Evolutionary conservation across 2,888 invertebrate species (phyloP).

Genomic region (Galerucella pusilla): DNA sequence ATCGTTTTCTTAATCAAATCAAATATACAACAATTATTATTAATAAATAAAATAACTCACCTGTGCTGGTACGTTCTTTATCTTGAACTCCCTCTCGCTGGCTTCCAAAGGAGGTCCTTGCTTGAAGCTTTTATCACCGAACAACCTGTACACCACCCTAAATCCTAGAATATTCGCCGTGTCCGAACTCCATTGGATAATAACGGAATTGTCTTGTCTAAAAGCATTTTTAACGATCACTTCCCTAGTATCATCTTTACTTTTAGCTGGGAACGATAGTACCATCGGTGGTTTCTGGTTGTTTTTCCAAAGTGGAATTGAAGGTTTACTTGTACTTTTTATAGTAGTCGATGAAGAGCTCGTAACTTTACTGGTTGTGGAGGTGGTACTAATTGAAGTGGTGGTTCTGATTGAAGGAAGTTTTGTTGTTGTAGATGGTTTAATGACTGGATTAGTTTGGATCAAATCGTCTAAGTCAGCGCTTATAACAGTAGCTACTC

Average conservation of each 20-base stretch:
- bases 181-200: constrained; percentile 92
- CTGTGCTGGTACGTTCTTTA: constrained; percentile 91
- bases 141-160: constrained; percentile 87
- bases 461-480: constrained; percentile 65
- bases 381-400: constrained; percentile 56
- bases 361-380: constrained; percentile 56
- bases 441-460: constrained; percentile 27
- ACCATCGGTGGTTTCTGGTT: constrained; percentile 77
- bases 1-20: constrained; percentile 9
- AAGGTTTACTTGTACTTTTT: constrained; percentile 55
- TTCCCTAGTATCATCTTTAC: constrained; percentile 76
- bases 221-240: constrained; percentile 88
- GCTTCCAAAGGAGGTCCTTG: constrained; percentile 90
- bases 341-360: constrained; percentile 58
- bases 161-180: constrained; percentile 90
- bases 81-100: constrained; percentile 90
- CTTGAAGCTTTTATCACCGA: constrained; percentile 90
- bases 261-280: constrained; percentile 74
- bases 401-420: constrained; percentile 57
- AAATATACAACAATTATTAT: not conserved
- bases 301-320: constrained; percentile 62
- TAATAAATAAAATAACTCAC: constrained; percentile 63
- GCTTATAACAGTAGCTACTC: constrained; percentile 70
- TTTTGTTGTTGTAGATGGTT: constrained; percentile 51
- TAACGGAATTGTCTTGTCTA: constrained; percentile 86